Conservation (phyloP, 2,797 vertebrate genomes). For the Xiphorhynchus erythropygius region DNA sequence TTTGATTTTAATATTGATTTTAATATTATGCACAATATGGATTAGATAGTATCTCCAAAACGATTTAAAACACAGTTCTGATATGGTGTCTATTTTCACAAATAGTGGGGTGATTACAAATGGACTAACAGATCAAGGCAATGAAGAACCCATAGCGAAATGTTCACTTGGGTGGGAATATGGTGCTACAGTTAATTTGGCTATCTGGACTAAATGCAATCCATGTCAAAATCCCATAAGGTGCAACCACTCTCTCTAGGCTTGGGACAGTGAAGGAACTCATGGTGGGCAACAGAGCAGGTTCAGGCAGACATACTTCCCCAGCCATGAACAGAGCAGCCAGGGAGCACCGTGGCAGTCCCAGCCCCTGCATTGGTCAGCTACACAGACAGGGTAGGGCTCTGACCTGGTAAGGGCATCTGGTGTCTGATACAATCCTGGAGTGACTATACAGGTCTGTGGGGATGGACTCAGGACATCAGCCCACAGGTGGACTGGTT, state of each 20-base stretch:
- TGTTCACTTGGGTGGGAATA: too few relatives aligned
- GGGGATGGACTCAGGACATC: neutral
- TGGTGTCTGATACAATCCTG: neutral
- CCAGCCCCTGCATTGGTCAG: neutral
- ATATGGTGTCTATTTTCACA: neutral
- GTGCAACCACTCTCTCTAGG: neutral
- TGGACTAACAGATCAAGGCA: neutral
- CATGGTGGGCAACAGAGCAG: fast-evolving
- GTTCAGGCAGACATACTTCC: neutral
- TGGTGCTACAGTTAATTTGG: neutral
- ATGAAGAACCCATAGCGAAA: neutral
- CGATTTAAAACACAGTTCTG: neutral
- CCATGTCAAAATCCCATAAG: neutral
- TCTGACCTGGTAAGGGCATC: neutral
- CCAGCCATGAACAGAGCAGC: neutral
- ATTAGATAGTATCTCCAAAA: neutral
- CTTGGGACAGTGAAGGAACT: neutral
- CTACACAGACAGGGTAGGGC: neutral
- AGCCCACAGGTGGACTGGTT: neutral
- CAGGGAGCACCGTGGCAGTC: fast-evolving
- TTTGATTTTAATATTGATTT: neutral
- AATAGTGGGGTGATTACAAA: neutral
- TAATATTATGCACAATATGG: neutral
- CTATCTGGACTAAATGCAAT: neutral
- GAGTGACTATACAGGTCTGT: neutral